phyloP scores from a whole-genome alignment of 1,140 invertebrate genomes.

The Sipha flava region DNA sequence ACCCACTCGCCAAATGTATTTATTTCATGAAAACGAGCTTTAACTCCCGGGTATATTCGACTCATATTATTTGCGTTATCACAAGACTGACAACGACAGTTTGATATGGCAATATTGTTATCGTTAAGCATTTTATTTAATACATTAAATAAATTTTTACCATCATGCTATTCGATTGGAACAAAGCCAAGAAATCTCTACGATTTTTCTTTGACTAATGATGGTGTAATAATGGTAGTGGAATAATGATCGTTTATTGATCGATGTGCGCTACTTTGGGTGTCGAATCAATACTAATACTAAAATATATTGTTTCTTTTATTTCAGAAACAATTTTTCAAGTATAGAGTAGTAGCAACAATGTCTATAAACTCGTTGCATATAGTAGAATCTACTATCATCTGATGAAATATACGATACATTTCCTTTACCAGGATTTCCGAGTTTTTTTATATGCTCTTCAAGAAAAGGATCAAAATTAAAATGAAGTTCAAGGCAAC shows the following conservation, averaged over 20 bases:
- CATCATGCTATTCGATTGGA: too few relatives aligned
- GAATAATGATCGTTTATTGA: too few relatives aligned
- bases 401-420: constrained; percentile 41
- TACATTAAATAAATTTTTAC: too few relatives aligned
- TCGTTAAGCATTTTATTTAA: too few relatives aligned
- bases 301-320: neutral
- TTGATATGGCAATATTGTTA: too few relatives aligned
- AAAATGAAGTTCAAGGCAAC: constrained; percentile 40
- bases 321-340: neutral
- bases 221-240: too few relatives aligned
- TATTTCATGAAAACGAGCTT: neutral
- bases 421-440: constrained; percentile 40
- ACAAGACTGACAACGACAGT: too few relatives aligned
- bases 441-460: constrained; percentile 40
- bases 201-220: too few relatives aligned
- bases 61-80: too few relatives aligned
- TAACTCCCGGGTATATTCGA: too few relatives aligned
- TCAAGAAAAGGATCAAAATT: constrained; percentile 42
- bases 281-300: neutral
- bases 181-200: too few relatives aligned
- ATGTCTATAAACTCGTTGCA: constrained; percentile 41
- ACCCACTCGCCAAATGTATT: neutral
- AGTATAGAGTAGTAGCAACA: neutral
- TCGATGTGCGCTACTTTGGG: neutral
- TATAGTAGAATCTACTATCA: too few relatives aligned